Evolutionary conservation across 2,113 vertebrate species (phyloP).

Genomic region (Herpetotheres cachinnans): DNA sequence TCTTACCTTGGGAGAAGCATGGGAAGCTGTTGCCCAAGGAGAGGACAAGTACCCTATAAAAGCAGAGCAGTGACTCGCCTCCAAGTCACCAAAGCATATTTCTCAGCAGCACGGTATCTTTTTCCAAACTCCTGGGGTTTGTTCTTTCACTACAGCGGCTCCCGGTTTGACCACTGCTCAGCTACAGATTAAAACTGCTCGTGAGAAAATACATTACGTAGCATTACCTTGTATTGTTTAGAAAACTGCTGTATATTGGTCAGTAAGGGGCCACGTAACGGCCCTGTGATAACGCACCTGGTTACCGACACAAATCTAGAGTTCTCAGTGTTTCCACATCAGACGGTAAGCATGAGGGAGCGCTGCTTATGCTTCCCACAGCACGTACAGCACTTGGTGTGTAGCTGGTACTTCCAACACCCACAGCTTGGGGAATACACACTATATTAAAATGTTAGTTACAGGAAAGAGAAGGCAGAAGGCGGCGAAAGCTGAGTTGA

Average conservation of each 20-base stretch:
- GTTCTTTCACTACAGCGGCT: too few relatives aligned
- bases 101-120: background rate
- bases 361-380: background rate
- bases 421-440: background rate
- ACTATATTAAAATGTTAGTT: rapidly evolving
- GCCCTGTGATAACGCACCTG: background rate
- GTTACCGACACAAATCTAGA: too few relatives aligned
- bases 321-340: too few relatives aligned
- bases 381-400: background rate
- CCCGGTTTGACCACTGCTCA: background rate
- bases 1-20: background rate
- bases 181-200: background rate
- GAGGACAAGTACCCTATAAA: too few relatives aligned
- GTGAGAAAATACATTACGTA: background rate
- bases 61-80: background rate
- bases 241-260: background rate
- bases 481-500: background rate
- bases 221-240: background rate
- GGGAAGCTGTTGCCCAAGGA: background rate
- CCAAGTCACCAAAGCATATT: rapidly evolving
- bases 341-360: too few relatives aligned
- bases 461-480: background rate
- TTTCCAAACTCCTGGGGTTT: background rate
- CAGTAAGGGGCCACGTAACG: rapidly evolving
- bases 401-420: background rate